Conservation (phyloP, 2,888 invertebrate species). For the Dryomyza anilis region DNA sequence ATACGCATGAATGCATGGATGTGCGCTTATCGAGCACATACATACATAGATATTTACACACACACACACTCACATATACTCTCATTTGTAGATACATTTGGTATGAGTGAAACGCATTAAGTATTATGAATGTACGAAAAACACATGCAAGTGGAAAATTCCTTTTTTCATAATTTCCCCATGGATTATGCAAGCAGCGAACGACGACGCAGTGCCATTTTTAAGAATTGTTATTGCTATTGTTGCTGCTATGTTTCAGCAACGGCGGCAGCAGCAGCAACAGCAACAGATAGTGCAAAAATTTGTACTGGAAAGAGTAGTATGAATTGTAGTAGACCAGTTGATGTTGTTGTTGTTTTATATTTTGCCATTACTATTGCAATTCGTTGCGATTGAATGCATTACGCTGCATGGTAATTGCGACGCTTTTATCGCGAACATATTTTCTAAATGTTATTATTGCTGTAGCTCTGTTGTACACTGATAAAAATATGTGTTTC, state of each 20-base stretch:
- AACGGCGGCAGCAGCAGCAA: background rate
- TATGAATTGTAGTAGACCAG: background rate
- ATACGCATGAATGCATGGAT: background rate
- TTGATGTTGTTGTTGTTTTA: conserved; percentile 12
- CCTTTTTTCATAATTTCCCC: conserved; percentile 3
- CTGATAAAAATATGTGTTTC: no score
- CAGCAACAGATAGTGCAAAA: no score
- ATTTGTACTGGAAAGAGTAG: background rate
- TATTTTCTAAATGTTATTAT: background rate
- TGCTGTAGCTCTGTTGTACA: background rate
- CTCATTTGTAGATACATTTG: no score
- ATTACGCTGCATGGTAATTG: background rate
- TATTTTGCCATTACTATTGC: conserved; percentile 17
- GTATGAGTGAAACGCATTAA: background rate
- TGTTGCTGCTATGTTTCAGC: background rate
- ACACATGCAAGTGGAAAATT: conserved; percentile 1
- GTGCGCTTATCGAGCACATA: background rate
- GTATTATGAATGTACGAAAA: background rate
- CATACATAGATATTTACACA: background rate
- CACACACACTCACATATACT: background rate
- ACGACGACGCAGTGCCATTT: no score
- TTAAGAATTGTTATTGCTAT: background rate
- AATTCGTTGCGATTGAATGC: conserved; percentile 17
- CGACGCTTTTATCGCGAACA: background rate
- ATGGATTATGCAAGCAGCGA: background rate